A percentile compares a stretch with the other conserved stretches of the same genome.
These are phyloP conservation scores for Drosophila oshimai DNA, from an alignment of 1,140 invertebrate species.

Conservation along the genomic window DNA sequence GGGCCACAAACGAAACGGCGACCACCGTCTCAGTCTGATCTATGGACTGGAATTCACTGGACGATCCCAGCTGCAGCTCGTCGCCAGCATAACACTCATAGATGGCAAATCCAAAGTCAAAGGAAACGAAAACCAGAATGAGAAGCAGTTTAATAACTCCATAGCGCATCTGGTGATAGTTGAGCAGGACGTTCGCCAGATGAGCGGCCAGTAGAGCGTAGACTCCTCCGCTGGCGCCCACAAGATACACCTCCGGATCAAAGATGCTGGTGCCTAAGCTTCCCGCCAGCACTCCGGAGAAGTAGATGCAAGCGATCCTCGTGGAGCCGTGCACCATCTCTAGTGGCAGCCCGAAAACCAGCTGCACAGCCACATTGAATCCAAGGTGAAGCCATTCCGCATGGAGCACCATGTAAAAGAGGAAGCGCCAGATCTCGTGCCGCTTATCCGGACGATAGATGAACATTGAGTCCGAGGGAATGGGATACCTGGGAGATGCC, in stretches of 20 bases:
- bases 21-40: conserved; percentile 10
- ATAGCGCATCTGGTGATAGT: conserved; percentile 98
- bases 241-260: conserved; percentile 95
- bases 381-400: conserved; percentile 97
- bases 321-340: conserved; percentile 98
- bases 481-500: conserved; percentile 93
- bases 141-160: conserved; percentile 94
- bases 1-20: conserved; percentile 93
- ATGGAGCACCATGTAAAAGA: conserved; percentile 97
- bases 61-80: conserved; percentile 50
- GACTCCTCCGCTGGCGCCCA: conserved; percentile 96
- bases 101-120: conserved; percentile 96
- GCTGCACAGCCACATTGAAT: conserved; percentile 96
- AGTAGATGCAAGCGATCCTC: conserved; percentile 94
- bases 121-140: conserved; percentile 95
- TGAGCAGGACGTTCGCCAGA: conserved; percentile 96
- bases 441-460: conserved; percentile 97
- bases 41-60: conserved; percentile 23
- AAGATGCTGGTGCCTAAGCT: conserved; percentile 96
- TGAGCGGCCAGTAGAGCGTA: conserved; percentile 97
- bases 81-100: conserved; percentile 93
- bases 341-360: conserved; percentile 94
- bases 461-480: conserved; percentile 95
- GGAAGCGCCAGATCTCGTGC: conserved; percentile 95
- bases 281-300: conserved; percentile 96